Conservation (phyloP, 2,113 vertebrate species). For the Onychorhynchus coronatus region DNA sequence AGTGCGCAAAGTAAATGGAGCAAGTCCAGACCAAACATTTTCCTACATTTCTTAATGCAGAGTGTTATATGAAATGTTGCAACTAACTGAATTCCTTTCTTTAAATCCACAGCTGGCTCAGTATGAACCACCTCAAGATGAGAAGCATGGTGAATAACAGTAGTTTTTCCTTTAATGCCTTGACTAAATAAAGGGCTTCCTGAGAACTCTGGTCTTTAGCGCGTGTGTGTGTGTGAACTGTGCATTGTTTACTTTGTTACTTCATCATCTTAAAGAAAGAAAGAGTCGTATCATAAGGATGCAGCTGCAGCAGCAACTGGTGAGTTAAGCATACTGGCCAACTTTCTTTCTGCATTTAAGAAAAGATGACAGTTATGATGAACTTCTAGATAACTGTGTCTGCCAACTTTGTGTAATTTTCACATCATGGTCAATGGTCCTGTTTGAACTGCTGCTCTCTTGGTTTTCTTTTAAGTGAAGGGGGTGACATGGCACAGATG, state of each 20-base stretch:
- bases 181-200: conserved; percentile 77
- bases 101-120: conserved; percentile 84
- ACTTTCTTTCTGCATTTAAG: not conserved
- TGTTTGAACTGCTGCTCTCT: not conserved
- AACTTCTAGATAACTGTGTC: not conserved
- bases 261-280: conserved; percentile 10
- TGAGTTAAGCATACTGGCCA: not conserved
- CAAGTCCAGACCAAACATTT: not conserved
- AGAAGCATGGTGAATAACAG: conserved; percentile 77
- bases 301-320: not conserved
- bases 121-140: conserved; percentile 82
- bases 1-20: not conserved
- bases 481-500: not conserved
- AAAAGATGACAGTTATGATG: not conserved
- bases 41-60: not conserved
- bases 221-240: conserved; percentile 34
- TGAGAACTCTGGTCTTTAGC: conserved; percentile 64
- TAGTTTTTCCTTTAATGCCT: conserved; percentile 52
- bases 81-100: conserved; percentile 66
- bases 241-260: not conserved
- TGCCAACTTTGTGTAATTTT: not conserved
- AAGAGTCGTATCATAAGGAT: not conserved
- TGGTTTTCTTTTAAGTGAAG: not conserved
- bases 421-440: not conserved
- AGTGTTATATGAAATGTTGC: not conserved